These are phyloP conservation scores for Epirrhoe alternata DNA, from an alignment of 2,888 invertebrate genomes.

Conservation along the genomic window DNA sequence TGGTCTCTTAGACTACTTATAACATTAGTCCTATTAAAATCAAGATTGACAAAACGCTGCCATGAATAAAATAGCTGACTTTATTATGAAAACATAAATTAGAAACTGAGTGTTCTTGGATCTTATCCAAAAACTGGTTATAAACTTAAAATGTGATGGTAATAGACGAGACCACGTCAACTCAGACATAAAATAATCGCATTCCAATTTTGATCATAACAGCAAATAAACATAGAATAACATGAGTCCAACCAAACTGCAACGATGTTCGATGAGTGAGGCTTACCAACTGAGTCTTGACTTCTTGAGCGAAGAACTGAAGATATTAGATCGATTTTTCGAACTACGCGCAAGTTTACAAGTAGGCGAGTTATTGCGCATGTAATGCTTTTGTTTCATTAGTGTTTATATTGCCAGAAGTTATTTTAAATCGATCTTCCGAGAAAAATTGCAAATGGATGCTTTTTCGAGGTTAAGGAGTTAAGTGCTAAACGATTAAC, in stretches of 20 bases:
- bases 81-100: not conserved
- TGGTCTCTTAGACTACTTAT: not conserved
- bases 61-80: not conserved
- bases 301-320: too few relatives aligned
- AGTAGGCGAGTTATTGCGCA: too few relatives aligned
- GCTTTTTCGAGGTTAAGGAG: not conserved
- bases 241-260: too few relatives aligned
- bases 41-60: not conserved
- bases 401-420: too few relatives aligned
- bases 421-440: too few relatives aligned
- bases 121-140: not conserved
- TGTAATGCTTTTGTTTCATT: too few relatives aligned
- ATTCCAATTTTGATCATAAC: not conserved
- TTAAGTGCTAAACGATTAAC: not conserved
- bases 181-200: not conserved
- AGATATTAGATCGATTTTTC: too few relatives aligned
- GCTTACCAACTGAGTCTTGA: too few relatives aligned
- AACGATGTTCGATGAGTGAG: too few relatives aligned
- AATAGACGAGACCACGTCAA: not conserved
- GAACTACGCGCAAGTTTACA: too few relatives aligned
- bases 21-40: not conserved
- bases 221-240: too few relatives aligned
- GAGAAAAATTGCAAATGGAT: too few relatives aligned
- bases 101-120: not conserved
- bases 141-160: not conserved